A percentile compares a stretch with the other conserved stretches of the same genome.
These are phyloP conservation scores for Thinocorus orbignyianus DNA, from an alignment of 2,113 vertebrate genomes.

Conservation along the genomic window DNA sequence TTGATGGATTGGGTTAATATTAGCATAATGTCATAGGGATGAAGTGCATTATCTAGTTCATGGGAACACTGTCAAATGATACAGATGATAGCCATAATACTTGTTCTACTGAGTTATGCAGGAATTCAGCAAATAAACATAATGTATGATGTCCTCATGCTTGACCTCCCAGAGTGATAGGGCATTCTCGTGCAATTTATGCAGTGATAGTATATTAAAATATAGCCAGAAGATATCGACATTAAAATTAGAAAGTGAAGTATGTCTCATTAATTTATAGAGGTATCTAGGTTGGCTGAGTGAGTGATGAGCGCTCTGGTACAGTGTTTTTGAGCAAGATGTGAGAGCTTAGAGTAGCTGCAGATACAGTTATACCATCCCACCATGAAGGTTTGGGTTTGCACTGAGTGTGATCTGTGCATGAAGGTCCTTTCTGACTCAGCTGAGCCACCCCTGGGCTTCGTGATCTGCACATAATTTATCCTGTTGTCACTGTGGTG, in stretches of 20 bases:
- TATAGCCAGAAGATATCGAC: neutral
- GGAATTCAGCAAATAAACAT: conserved; percentile 17
- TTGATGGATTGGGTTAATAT: conserved; percentile 43
- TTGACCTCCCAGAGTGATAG: neutral
- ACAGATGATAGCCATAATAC: neutral
- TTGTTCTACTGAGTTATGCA: neutral
- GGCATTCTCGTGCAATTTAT: neutral
- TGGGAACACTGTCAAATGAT: conserved; percentile 3
- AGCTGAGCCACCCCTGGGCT: neutral
- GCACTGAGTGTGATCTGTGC: rapidly evolving
- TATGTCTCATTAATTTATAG: conserved; percentile 26
- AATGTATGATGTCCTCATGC: neutral
- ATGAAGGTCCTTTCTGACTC: neutral
- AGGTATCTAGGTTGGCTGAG: neutral
- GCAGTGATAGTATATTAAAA: conserved; percentile 3
- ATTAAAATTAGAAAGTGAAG: neutral
- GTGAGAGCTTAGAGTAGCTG: neutral
- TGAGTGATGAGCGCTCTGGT: neutral
- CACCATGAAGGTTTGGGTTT: neutral
- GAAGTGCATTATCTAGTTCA: neutral
- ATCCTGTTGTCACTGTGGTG: neutral
- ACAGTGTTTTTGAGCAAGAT: neutral
- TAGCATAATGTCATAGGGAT: neutral
- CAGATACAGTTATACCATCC: neutral
- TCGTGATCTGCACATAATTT: neutral